phyloP scores from a whole-genome alignment of 2,797 vertebrate genomes.

The Syngnathus acus region DNA sequence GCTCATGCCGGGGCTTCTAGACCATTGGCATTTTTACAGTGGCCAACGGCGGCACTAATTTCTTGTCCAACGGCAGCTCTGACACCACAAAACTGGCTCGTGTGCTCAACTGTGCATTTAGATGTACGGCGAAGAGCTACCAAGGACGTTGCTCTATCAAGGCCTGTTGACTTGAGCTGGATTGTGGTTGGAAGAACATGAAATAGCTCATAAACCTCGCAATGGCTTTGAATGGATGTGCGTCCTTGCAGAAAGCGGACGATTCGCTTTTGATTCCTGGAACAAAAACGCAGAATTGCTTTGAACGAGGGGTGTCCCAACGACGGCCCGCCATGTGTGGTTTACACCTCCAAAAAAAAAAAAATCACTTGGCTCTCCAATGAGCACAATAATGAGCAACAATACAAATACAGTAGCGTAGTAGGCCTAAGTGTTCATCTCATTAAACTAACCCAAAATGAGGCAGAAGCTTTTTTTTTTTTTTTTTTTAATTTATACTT shows the following conservation, averaged over 20 bases:
- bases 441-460: no score
- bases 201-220: conserved; percentile 17
- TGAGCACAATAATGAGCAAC: no score
- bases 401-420: no score
- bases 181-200: conserved; percentile 52
- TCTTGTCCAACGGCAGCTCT: conserved; percentile 62
- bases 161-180: conserved; percentile 66
- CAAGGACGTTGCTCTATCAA: conserved; percentile 56
- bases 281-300: conserved; percentile 18
- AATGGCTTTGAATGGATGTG: conserved; percentile 11
- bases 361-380: no score
- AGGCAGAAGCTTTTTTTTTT: no score
- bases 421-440: no score
- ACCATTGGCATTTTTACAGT: conserved; percentile 70
- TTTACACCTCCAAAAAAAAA: no score
- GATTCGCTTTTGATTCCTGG: conserved; percentile 27
- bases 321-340: background rate
- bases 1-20: conserved; percentile 66
- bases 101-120: conserved; percentile 54
- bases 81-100: conserved; percentile 53
- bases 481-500: no score
- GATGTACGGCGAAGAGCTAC: conserved; percentile 63
- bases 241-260: conserved; percentile 5
- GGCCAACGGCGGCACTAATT: conserved; percentile 63
- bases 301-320: background rate